A percentile compares a stretch with the other conserved stretches of the same genome.
These are phyloP conservation scores for Steinernema carpocapsae DNA, from an alignment of 2,888 invertebrate genomes.

Conservation along the genomic window DNA sequence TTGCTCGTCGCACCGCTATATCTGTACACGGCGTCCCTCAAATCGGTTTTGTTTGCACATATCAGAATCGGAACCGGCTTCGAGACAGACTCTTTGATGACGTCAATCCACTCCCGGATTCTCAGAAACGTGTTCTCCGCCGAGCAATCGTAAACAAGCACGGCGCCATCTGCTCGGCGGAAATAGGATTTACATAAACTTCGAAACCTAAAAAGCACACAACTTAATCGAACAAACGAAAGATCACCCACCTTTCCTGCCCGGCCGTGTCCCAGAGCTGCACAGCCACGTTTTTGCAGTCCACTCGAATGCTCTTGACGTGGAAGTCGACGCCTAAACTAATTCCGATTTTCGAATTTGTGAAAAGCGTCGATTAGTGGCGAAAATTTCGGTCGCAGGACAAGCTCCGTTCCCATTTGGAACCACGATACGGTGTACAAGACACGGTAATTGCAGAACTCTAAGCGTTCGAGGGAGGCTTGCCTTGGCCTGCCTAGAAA, in stretches of 20 bases:
- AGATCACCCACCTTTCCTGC: constrained; percentile 71
- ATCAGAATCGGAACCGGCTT: constrained; percentile 74
- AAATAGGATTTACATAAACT: constrained; percentile 76
- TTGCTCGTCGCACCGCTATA: background rate
- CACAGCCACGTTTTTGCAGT: constrained; percentile 72
- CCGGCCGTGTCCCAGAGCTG: constrained; percentile 76
- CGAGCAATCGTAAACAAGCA: constrained; percentile 75
- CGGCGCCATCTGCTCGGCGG: constrained; percentile 75
- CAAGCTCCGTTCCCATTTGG: no score
- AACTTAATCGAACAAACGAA: background rate
- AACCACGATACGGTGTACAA: no score
- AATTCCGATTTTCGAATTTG: background rate
- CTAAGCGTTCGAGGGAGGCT: no score
- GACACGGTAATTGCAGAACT: no score
- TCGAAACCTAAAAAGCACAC: constrained; percentile 71
- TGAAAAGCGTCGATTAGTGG: no score
- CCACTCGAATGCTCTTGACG: constrained; percentile 73
- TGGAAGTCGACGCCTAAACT: constrained; percentile 74
- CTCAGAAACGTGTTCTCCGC: constrained; percentile 74
- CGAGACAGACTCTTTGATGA: constrained; percentile 74
- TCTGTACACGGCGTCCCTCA: constrained; percentile 70
- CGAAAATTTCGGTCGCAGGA: no score
- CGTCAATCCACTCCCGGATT: constrained; percentile 75
- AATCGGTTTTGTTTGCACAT: constrained; percentile 75
- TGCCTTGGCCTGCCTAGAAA: no score